These are phyloP conservation scores for Acanthochromis polyacanthus DNA, from an alignment of 2,113 vertebrate genomes.

Conservation along the genomic window DNA sequence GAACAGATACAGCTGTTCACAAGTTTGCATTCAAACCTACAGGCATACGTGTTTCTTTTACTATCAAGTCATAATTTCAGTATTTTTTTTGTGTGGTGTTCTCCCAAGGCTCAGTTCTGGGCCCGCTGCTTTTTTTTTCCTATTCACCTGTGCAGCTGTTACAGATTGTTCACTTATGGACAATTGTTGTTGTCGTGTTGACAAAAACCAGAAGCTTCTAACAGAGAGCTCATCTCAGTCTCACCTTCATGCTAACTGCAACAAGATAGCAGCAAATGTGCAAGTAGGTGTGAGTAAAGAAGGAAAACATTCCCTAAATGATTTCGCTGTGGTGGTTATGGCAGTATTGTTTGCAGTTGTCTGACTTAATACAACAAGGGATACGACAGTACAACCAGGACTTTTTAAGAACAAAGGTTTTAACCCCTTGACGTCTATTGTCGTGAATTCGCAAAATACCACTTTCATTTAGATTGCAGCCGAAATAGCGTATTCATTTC, in stretches of 20 bases:
- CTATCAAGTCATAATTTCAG: background rate
- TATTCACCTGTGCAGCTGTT: background rate
- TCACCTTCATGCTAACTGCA: slow-evolving; percentile 10
- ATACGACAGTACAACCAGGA: too few relatives aligned
- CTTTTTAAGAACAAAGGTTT: too few relatives aligned
- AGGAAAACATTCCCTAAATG: slow-evolving; percentile 14
- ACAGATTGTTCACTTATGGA: background rate
- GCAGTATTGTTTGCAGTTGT: background rate
- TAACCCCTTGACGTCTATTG: too few relatives aligned
- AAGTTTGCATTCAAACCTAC: background rate
- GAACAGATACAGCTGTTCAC: too few relatives aligned
- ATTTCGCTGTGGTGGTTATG: background rate
- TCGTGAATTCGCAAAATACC: too few relatives aligned
- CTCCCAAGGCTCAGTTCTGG: background rate
- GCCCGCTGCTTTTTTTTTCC: background rate
- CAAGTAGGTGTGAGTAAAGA: slow-evolving; percentile 17
- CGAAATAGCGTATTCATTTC: too few relatives aligned
- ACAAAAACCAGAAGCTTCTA: background rate
- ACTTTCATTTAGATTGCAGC: too few relatives aligned
- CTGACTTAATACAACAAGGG: too few relatives aligned
- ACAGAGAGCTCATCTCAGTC: background rate
- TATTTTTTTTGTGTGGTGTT: background rate
- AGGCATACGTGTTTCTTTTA: background rate
- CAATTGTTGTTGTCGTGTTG: background rate
- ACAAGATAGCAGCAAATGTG: slow-evolving; percentile 2